phyloP scores from a whole-genome alignment of 2,888 invertebrate genomes.

The Scelioninae gen. 1 region DNA sequence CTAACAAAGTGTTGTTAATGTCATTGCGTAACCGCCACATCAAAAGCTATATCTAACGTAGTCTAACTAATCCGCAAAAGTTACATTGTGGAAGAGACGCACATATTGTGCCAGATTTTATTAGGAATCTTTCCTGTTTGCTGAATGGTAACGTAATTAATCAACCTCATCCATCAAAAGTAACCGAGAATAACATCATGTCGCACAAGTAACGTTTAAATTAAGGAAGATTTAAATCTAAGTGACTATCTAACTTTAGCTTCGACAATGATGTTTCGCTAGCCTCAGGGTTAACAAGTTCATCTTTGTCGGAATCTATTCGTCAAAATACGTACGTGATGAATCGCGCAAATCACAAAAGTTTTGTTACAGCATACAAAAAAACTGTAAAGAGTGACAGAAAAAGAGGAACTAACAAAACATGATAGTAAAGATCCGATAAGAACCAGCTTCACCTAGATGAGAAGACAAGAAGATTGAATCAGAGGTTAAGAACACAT shows the following conservation, averaged over 20 bases:
- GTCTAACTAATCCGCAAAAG: constrained; percentile 16
- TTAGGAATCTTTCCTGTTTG: constrained; percentile 16
- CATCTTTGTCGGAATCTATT: constrained; percentile 42
- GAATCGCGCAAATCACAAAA: constrained; percentile 11
- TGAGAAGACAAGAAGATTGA: constrained; percentile 3
- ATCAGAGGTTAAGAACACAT: constrained; percentile 11
- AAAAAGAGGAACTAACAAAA: background rate
- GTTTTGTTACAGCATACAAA: background rate
- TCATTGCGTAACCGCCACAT: constrained; percentile 62
- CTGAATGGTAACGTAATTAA: constrained; percentile 27
- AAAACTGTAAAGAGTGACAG: background rate
- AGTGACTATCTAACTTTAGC: constrained; percentile 27
- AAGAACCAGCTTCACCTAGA: constrained; percentile 7
- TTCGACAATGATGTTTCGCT: constrained; percentile 44
- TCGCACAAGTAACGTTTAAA: constrained; percentile 47
- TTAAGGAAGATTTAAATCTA: constrained; percentile 48
- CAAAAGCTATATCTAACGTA: constrained; percentile 34
- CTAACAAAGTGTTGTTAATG: constrained; percentile 31
- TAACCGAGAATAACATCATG: constrained; percentile 47
- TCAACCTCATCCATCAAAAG: constrained; percentile 41
- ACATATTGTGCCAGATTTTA: constrained; percentile 24
- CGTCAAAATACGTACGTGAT: constrained; percentile 30
- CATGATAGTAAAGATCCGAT: background rate
- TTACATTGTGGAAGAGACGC: constrained; percentile 7
- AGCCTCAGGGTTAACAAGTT: constrained; percentile 44